These are phyloP conservation scores for Brachypalpus laphriformis DNA, from an alignment of 2,888 invertebrate species.

Conservation along the genomic window DNA sequence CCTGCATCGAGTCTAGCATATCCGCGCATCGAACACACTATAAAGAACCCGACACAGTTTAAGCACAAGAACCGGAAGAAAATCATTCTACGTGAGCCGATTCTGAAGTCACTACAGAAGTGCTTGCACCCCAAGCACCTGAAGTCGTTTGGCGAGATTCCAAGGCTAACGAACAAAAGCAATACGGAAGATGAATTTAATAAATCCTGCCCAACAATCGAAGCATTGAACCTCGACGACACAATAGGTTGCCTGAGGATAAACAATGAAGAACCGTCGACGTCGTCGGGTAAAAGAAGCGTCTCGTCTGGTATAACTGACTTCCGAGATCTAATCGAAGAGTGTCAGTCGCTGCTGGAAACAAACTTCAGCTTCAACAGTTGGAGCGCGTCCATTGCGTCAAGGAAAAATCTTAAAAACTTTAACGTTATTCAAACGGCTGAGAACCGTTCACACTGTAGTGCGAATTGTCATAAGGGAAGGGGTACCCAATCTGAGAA, in stretches of 20 bases:
- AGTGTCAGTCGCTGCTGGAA: conserved; percentile 78
- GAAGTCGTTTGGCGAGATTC: conserved; percentile 52
- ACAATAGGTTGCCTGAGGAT: conserved; percentile 34
- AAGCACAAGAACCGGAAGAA: conserved; percentile 67
- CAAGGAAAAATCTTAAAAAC: conserved; percentile 73
- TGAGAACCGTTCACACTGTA: conserved; percentile 42
- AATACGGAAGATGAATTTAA: conserved; percentile 28
- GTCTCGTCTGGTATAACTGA: conserved; percentile 75
- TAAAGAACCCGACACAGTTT: conserved; percentile 58
- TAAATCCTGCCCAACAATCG: conserved; percentile 60
- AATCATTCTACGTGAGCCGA: conserved; percentile 74
- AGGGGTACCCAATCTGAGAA: background rate
- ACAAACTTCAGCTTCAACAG: conserved; percentile 76
- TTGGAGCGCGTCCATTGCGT: conserved; percentile 71
- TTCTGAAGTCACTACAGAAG: conserved; percentile 73
- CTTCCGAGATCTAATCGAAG: conserved; percentile 79
- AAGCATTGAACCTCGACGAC: conserved; percentile 61
- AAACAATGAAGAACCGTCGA: conserved; percentile 20
- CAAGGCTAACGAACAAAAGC: conserved; percentile 23
- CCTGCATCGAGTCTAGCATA: conserved; percentile 22
- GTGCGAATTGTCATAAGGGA: conserved; percentile 14
- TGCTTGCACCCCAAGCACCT: conserved; percentile 74
- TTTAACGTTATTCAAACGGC: conserved; percentile 76
- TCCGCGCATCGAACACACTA: conserved; percentile 75
- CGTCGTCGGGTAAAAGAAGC: background rate